Evolutionary conservation across 2,113 vertebrate species (phyloP).

Genomic region (Parus major): DNA sequence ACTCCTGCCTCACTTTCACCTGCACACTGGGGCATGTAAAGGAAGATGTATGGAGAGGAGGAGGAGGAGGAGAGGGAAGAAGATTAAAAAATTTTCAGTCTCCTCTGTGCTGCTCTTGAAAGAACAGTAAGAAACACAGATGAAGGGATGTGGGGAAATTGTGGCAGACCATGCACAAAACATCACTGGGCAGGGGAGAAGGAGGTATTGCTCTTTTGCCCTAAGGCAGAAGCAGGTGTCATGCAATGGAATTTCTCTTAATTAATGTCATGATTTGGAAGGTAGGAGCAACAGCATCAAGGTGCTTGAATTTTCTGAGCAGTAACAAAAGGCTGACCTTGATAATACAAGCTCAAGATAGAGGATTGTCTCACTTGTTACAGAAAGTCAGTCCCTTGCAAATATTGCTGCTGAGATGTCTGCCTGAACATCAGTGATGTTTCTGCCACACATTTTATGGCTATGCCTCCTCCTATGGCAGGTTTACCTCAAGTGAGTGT

Average conservation of each 20-base stretch:
- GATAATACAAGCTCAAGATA: neutral
- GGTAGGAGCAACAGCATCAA: neutral
- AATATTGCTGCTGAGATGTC: neutral
- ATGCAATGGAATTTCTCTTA: neutral
- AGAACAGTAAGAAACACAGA: neutral
- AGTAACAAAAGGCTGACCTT: neutral
- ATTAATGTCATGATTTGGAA: neutral
- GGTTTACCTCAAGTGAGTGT: too few species aligned
- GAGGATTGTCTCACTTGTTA: neutral
- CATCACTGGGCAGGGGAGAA: neutral
- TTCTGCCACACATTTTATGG: neutral
- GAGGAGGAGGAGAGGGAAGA: neutral
- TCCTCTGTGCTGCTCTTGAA: neutral
- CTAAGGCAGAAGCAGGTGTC: neutral
- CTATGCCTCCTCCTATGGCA: neutral
- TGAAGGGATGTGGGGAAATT: neutral
- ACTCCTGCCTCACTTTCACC: neutral
- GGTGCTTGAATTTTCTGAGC: neutral
- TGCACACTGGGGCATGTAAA: neutral
- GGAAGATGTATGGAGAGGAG: neutral
- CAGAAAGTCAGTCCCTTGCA: neutral
- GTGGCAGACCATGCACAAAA: neutral
- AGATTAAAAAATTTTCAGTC: neutral
- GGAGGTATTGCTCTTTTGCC: accelerated
- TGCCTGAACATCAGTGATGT: neutral